Base-by-base conservation (phyloP, 1,140 invertebrate species). In the Aphis craccivora region DNA sequence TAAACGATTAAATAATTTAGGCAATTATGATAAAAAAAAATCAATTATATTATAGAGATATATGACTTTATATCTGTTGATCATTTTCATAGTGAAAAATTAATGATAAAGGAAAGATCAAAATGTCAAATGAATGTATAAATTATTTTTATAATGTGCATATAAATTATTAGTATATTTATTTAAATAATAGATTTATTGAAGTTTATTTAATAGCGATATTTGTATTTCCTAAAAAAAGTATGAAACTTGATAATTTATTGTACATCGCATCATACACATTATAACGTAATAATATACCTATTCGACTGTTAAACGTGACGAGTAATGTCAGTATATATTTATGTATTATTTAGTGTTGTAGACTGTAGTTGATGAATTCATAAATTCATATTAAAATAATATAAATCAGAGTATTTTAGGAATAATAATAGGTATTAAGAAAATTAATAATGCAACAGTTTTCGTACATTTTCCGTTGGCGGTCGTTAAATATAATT, bases 401-500 rank as follows among this genome's bases (percentile, higher is more conserved):
- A 76, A 76, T 76, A 18, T 14, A 23, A 76, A 76, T 76, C 60
- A 76, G 30, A 67, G 30, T n/a, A 14, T 76, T 76, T 76, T 76
- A n/a, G n/a, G 60, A 76, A 76, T 76, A n/a, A 76, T 76, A 76
- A 76, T 76, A 51, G 48, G 48, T 51, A 76, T n/a, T 35, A 76
- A 76, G 60, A 76, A n/a, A 20, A 76, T 76, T n/a, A 76, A 76
- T 76, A 76, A 76, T 76, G 60, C n/a, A n/a, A 76, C 30, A 76
- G 14, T 76, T n/a, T n/a, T 76, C 60, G 14, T n/a, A 20, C 60
- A 76, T 76, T 35, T n/a, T 76, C 11, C 0, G 14, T 76, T 76
- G 55, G 5, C 30, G 55, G 60, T 76, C 30, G 60, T 76, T 76
- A 76, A 6, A 14, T 76, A 18, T 76, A 67, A 76, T 76, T n/a